Percentiles rank a stretch among this genome's conserved stretches.
These are phyloP conservation scores for Pteropus rufus DNA, from an alignment of 2,797 vertebrate genomes.

Conservation along the genomic window DNA sequence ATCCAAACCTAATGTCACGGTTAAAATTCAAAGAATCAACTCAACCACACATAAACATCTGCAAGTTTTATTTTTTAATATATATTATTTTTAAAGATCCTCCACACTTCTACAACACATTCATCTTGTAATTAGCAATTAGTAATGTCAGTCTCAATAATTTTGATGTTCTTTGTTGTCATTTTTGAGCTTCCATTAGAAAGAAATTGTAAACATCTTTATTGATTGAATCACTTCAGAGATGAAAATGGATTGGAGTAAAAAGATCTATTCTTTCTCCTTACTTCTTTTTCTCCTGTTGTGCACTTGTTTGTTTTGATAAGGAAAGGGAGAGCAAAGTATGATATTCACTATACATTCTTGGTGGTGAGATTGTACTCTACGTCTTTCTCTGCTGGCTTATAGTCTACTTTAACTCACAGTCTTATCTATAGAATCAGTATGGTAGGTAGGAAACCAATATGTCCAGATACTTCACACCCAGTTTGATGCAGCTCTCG, in stretches of 20 bases:
- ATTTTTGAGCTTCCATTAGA: not conserved
- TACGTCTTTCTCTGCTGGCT: not conserved
- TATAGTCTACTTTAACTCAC: not conserved
- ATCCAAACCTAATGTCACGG: not conserved
- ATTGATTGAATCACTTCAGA: not conserved
- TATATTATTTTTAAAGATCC: not conserved
- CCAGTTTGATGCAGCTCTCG: not conserved
- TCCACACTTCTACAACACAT: not conserved
- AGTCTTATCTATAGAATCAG: not conserved
- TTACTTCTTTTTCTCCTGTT: not conserved
- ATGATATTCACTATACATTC: not conserved
- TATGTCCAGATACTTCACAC: not conserved
- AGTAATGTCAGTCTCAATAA: not conserved
- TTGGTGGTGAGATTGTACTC: not conserved
- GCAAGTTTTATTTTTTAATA: not conserved
- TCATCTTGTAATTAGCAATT: not conserved
- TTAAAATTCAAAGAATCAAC: not conserved
- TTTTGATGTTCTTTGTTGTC: not conserved
- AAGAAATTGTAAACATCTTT: not conserved
- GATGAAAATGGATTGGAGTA: not conserved
- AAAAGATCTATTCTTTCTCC: not conserved
- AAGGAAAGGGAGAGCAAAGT: not conserved
- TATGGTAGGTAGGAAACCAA: not conserved
- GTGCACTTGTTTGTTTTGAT: not conserved
- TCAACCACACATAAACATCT: not conserved